These are phyloP conservation scores for Urocyon cinereoargenteus DNA, from an alignment of 2,797 vertebrate genomes.

Conservation along the genomic window DNA sequence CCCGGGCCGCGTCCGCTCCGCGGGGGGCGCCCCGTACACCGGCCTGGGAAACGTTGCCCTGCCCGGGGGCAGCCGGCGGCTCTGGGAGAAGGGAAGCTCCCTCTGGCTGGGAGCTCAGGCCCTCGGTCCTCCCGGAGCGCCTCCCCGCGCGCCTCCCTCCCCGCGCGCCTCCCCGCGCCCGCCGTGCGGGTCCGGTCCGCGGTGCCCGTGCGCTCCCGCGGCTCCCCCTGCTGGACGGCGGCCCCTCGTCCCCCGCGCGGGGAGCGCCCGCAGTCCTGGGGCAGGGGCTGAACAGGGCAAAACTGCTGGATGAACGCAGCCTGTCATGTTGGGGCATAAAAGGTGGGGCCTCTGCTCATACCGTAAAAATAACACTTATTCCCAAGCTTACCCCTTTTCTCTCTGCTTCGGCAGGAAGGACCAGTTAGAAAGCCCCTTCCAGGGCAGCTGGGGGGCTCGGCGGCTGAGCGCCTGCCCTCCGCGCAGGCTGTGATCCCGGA, in stretches of 20 bases:
- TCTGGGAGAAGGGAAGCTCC: conserved; percentile 32
- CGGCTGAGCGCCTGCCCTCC: too few relatives aligned
- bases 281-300: too few relatives aligned
- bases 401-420: background rate
- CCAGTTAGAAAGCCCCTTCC: background rate
- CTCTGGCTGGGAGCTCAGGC: background rate
- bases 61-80: background rate
- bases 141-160: background rate
- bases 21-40: background rate
- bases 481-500: too few relatives aligned
- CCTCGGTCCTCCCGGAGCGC: background rate
- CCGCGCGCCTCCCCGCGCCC: background rate
- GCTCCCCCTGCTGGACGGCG: conserved; percentile 34
- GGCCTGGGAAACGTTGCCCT: background rate
- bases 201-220: too few relatives aligned
- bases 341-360: background rate
- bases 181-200: background rate
- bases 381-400: background rate
- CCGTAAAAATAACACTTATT: background rate
- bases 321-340: background rate
- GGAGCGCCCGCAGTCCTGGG: too few relatives aligned
- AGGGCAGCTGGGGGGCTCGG: too few relatives aligned
- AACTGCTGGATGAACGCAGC: background rate
- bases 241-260: too few relatives aligned
- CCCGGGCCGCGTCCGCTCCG: too few relatives aligned